Percentiles rank a stretch among this genome's conserved stretches.
These are phyloP conservation scores for Otis tarda DNA, from an alignment of 2,113 vertebrate genomes.

Conservation along the genomic window DNA sequence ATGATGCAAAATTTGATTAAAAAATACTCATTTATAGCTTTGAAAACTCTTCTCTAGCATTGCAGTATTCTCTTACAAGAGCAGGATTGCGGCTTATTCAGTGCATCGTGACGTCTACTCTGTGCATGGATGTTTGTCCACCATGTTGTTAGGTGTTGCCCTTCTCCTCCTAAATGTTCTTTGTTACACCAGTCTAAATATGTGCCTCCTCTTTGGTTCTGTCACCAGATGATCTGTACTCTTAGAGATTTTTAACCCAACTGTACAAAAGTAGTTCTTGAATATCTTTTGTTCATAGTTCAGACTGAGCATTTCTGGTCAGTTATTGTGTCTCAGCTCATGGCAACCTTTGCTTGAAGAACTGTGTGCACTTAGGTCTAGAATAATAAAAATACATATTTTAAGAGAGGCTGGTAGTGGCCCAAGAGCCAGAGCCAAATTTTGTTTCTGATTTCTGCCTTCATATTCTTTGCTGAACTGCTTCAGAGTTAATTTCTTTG, in stretches of 20 bases:
- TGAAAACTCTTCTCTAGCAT: not conserved
- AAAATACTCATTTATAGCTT: not conserved
- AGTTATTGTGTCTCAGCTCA: not conserved
- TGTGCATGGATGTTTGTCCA: not conserved
- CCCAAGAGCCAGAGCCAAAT: constrained; percentile 25
- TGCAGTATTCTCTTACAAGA: not conserved
- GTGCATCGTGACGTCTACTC: not conserved
- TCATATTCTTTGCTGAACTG: constrained; percentile 1
- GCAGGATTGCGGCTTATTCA: not conserved
- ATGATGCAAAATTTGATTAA: not conserved
- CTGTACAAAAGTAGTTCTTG: not conserved
- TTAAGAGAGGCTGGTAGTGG: constrained; percentile 18
- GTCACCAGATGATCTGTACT: not conserved
- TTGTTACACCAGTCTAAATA: not conserved
- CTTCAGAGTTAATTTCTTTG: constrained; percentile 50
- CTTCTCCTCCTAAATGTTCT: not conserved
- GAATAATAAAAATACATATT: not conserved
- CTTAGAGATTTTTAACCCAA: not conserved
- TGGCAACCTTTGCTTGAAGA: not conserved
- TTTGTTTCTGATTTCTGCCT: constrained; percentile 21
- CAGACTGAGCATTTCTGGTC: not conserved
- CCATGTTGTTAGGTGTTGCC: not conserved
- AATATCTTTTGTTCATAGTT: not conserved
- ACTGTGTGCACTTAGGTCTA: not conserved
- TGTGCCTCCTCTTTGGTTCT: not conserved